These are phyloP conservation scores for Siphlonurus alternatus DNA, from an alignment of 2,888 invertebrate species.

Conservation along the genomic window DNA sequence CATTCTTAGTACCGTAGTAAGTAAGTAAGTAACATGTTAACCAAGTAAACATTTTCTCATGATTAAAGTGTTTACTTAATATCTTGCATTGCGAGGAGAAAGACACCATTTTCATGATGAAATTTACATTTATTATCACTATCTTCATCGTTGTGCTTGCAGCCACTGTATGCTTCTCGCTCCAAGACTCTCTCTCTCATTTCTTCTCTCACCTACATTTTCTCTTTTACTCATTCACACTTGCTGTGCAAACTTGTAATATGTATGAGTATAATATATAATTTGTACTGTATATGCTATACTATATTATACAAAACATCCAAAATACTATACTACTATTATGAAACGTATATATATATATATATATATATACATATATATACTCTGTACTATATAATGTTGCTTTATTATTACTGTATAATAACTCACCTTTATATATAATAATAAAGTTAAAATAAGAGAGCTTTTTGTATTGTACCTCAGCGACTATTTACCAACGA, in stretches of 20 bases:
- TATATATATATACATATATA: conserved; percentile 13
- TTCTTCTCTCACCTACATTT: background rate
- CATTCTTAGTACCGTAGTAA: too few relatives aligned
- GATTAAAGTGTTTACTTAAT: background rate
- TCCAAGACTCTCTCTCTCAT: background rate
- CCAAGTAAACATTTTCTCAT: background rate
- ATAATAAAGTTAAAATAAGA: background rate
- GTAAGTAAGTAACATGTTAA: background rate
- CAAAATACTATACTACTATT: too few relatives aligned
- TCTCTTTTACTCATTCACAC: background rate
- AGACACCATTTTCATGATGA: background rate
- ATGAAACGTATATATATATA: conserved; percentile 12
- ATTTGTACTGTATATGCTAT: too few relatives aligned
- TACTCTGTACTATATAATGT: conserved; percentile 11
- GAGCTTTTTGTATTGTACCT: background rate
- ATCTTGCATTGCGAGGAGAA: background rate
- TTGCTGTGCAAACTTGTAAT: background rate
- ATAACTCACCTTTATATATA: conserved; percentile 6
- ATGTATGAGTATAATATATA: too few relatives aligned
- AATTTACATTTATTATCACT: background rate
- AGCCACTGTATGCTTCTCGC: background rate
- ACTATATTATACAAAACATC: too few relatives aligned
- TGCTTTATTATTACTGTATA: conserved; percentile 6
- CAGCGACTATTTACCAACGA: background rate
- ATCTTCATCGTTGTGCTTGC: background rate